A percentile compares a stretch with the other conserved stretches of the same genome.
Evolutionary conservation across 2,113 vertebrate species (phyloP).

Genomic region (Pithys albifrons): DNA sequence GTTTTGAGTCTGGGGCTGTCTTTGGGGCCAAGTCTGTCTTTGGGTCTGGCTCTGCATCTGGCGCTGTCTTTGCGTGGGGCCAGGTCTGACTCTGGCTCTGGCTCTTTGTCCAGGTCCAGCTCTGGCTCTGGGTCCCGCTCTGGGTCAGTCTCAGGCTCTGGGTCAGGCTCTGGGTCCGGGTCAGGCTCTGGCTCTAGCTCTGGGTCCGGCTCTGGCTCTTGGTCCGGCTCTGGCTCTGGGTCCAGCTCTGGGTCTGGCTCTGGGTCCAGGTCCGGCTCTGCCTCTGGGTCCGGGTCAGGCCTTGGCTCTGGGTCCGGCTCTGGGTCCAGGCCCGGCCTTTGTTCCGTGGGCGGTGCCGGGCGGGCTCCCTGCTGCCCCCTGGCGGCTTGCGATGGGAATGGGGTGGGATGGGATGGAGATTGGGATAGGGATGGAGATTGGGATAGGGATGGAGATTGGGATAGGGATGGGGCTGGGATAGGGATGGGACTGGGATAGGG

Average conservation of each 20-base stretch:
- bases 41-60: too few relatives aligned
- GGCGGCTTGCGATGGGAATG: slow-evolving; percentile 12
- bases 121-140: neutral
- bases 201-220: neutral
- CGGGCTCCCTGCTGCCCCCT: slow-evolving; percentile 64
- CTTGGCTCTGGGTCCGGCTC: too few relatives aligned
- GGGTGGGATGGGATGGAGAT: neutral
- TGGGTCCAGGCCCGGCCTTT: neutral
- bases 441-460: neutral
- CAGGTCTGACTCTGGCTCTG: neutral
- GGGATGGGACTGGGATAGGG: neutral
- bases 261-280: neutral
- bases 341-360: neutral
- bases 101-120: too few relatives aligned
- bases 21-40: too few relatives aligned
- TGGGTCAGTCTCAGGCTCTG: too few relatives aligned
- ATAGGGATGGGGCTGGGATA: too few relatives aligned
- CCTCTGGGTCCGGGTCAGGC: too few relatives aligned
- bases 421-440: neutral
- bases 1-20: too few relatives aligned
- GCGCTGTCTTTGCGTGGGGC: too few relatives aligned
- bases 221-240: neutral
- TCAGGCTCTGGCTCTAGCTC: too few relatives aligned
- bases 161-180: neutral
- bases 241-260: too few relatives aligned